Percentiles rank a stretch among this genome's conserved stretches.
Conservation (phyloP, 1,140 invertebrate species). For the Asbolus verrucosus region DNA sequence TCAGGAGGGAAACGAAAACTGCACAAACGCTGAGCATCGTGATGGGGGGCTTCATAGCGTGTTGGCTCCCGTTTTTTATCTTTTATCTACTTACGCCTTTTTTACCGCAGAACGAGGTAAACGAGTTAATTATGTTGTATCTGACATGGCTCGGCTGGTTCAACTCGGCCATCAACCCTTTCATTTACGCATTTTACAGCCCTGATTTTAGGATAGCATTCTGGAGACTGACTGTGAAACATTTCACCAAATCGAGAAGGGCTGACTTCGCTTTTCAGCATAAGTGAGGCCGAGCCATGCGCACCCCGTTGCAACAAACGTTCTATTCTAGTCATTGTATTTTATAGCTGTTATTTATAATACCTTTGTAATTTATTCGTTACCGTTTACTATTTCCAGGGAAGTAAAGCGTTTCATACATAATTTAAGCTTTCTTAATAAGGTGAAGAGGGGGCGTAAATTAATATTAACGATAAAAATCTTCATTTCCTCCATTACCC, state of each 20-base stretch:
- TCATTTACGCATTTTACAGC: conserved; percentile 90
- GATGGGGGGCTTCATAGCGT: conserved; percentile 91
- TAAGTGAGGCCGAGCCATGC: conserved; percentile 52
- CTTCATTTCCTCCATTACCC: not conserved
- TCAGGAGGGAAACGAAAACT: conserved; percentile 84
- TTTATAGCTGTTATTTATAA: conserved; percentile 38
- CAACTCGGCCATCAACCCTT: conserved; percentile 90
- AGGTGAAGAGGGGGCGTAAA: conserved; percentile 16
- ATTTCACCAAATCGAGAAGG: conserved; percentile 61
- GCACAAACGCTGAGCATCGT: conserved; percentile 92
- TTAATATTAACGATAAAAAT: conserved; percentile 4
- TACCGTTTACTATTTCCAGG: conserved; percentile 5
- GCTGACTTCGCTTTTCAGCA: conserved; percentile 62
- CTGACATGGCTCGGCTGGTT: conserved; percentile 94
- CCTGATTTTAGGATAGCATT: conserved; percentile 87
- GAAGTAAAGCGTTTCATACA: conserved; percentile 1
- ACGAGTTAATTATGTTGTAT: conserved; percentile 78
- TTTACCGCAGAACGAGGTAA: conserved; percentile 68
- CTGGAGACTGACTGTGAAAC: conserved; percentile 77
- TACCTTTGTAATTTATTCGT: conserved; percentile 42
- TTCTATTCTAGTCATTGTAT: conserved; percentile 37
- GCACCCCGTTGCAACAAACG: not conserved
- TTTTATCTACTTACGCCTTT: conserved; percentile 87
- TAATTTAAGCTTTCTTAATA: not conserved
- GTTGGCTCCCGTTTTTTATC: conserved; percentile 91